A percentile compares a stretch with the other conserved stretches of the same genome.
phyloP scores from a whole-genome alignment of 2,113 vertebrate species.

The Aspiorhynchus laticeps region DNA sequence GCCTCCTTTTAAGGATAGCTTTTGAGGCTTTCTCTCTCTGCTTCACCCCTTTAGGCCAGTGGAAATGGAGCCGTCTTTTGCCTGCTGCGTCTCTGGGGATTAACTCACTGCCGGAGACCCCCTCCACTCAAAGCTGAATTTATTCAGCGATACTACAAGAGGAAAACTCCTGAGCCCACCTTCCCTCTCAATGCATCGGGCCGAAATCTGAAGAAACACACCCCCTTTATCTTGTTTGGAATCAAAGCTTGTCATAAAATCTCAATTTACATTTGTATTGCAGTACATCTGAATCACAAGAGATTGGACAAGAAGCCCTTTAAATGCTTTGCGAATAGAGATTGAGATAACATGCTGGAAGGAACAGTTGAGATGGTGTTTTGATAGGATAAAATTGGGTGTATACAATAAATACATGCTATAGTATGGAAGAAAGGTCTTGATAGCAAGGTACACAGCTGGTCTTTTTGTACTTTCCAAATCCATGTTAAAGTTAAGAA shows the following conservation, averaged over 20 bases:
- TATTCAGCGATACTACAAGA: constrained; percentile 48
- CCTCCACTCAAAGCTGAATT: constrained; percentile 55
- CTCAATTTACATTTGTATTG: constrained; percentile 11
- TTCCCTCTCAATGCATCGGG: constrained; percentile 31
- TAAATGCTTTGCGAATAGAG: not conserved
- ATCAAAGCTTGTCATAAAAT: constrained; percentile 44
- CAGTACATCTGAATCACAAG: constrained; percentile 27
- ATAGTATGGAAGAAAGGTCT: not conserved
- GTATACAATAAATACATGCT: not conserved
- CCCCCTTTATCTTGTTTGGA: constrained; percentile 33
- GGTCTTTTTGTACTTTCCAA: not conserved
- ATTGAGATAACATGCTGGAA: not conserved
- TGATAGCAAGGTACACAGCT: too few relatives aligned
- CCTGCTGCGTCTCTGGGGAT: constrained; percentile 57
- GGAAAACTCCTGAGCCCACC: constrained; percentile 33
- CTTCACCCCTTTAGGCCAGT: constrained; percentile 22
- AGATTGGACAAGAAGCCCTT: not conserved
- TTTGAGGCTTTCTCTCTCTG: constrained; percentile 31
- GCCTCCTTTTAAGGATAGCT: constrained; percentile 48
- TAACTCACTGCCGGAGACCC: constrained; percentile 34
- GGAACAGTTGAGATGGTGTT: not conserved
- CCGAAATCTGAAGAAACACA: constrained; percentile 28
- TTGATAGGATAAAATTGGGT: not conserved
- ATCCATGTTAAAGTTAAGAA: not conserved
- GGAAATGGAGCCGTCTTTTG: constrained; percentile 29